These are phyloP conservation scores for Orientallactaga bullata DNA, from an alignment of 2,113 vertebrate species.

Conservation along the genomic window DNA sequence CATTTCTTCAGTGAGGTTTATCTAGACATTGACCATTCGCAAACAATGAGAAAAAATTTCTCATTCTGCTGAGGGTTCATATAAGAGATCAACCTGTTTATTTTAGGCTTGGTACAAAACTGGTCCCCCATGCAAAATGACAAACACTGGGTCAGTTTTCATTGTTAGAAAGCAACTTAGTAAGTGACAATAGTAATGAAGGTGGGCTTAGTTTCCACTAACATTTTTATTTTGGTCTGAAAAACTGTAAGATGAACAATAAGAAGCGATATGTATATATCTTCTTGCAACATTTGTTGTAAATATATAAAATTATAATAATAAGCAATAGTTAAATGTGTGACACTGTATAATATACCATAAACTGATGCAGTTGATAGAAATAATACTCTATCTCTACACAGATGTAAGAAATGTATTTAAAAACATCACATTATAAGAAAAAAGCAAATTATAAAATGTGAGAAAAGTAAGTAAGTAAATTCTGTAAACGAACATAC, in stretches of 20 bases:
- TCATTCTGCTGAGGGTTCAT: not conserved
- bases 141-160: not conserved
- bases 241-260: not conserved
- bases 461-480: not conserved
- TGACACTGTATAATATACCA: no score
- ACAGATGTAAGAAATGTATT: not conserved
- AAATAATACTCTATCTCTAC: no score
- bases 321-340: no score
- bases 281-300: slow-evolving; percentile 6
- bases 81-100: not conserved
- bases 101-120: not conserved
- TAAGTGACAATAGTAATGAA: not conserved
- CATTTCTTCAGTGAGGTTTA: not conserved
- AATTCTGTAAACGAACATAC: not conserved
- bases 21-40: not conserved
- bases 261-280: not conserved
- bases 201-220: no score
- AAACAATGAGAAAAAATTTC: not conserved
- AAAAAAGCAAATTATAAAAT: slow-evolving; percentile 51
- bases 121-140: not conserved
- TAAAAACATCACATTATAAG: not conserved
- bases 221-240: not conserved
- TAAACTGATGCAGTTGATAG: no score
- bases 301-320: not conserved
- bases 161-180: not conserved